phyloP scores from a whole-genome alignment of 2,113 vertebrate genomes.

The Rhabdornis inornatus region DNA sequence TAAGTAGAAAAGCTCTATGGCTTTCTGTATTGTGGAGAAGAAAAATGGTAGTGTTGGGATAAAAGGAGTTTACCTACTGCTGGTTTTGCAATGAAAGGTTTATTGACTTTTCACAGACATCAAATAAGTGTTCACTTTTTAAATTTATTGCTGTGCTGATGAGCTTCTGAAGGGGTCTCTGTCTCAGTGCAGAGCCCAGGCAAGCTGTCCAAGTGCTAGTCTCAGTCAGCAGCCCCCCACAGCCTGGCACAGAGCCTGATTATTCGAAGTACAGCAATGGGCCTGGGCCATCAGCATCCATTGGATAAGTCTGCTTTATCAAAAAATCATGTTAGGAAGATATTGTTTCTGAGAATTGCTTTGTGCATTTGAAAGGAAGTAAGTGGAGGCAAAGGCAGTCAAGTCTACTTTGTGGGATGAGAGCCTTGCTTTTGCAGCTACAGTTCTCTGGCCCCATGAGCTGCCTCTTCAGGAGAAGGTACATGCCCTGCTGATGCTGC shows the following conservation, averaged over 20 bases:
- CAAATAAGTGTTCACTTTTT: neutral
- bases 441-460: neutral
- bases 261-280: neutral
- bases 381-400: neutral
- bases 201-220: neutral
- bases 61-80: neutral
- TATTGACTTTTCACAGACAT: neutral
- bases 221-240: neutral
- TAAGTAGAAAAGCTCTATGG: neutral
- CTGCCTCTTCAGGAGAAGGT: neutral
- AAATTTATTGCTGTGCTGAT: neutral
- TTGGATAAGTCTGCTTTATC: neutral
- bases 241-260: neutral
- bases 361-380: neutral
- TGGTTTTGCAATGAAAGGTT: neutral
- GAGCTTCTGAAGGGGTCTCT: neutral
- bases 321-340: neutral
- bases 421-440: neutral
- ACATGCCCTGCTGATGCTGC: rapidly evolving
- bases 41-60: neutral
- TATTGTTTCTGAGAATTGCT: neutral
- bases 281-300: neutral
- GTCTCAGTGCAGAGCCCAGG: neutral
- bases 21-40: neutral
- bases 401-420: neutral